These are phyloP conservation scores for Nannobrachium achirus DNA, from an alignment of 2,113 vertebrate species.

Conservation along the genomic window DNA sequence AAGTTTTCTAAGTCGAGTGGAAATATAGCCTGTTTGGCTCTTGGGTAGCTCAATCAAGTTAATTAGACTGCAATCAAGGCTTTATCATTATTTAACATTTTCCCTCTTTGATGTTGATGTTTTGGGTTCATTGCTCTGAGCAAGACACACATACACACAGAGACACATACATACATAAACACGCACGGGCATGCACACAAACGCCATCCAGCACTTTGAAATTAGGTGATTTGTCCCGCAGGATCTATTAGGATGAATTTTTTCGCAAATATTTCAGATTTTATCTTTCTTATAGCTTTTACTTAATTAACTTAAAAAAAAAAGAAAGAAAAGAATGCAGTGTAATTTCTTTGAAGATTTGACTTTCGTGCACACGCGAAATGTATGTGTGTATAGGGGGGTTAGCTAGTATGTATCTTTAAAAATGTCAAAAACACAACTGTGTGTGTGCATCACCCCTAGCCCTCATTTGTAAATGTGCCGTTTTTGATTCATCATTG, in stretches of 20 bases:
- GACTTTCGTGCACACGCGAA: too few species aligned
- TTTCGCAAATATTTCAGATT: constrained; percentile 40
- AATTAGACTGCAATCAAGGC: constrained; percentile 71
- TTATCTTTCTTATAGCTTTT: constrained; percentile 31
- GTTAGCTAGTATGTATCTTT: constrained; percentile 5
- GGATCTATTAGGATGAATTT: constrained; percentile 33
- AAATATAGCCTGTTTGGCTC: constrained; percentile 46
- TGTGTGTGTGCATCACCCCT: constrained; percentile 17
- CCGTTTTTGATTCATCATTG: constrained; percentile 40
- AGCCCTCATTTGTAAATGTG: constrained; percentile 16
- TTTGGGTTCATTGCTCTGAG: constrained; percentile 69
- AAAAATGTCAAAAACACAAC: constrained; percentile 54
- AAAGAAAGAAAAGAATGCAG: too few species aligned
- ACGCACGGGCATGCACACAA: background rate
- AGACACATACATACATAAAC: background rate
- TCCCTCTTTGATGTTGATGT: constrained; percentile 75
- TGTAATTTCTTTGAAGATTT: too few species aligned
- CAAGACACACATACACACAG: constrained; percentile 12
- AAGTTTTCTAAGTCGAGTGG: constrained; percentile 68
- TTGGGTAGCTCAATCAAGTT: constrained; percentile 64
- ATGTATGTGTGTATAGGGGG: too few species aligned
- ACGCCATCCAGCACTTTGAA: constrained; percentile 16
- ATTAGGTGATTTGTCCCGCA: constrained; percentile 40
- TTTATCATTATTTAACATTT: constrained; percentile 79
- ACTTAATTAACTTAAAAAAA: background rate